Conservation (phyloP, 2,797 vertebrate species). For the Vireo griseus region DNA sequence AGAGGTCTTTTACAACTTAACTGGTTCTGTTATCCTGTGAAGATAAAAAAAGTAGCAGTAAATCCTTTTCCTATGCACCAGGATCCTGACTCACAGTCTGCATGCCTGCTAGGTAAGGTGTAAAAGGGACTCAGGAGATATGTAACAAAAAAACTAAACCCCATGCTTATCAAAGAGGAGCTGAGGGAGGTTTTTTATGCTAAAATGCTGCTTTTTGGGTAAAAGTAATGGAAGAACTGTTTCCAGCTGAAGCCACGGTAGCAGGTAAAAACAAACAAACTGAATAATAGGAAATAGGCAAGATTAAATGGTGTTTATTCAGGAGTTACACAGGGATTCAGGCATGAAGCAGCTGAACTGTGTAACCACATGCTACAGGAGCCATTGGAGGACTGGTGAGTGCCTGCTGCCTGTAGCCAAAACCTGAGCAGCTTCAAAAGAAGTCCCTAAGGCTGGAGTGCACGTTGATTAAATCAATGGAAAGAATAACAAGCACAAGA, state of each 20-base stretch:
- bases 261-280: neutral
- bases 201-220: neutral
- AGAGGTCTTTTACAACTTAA: neutral
- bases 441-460: rapidly evolving
- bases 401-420: rapidly evolving
- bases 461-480: neutral
- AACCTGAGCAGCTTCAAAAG: neutral
- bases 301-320: neutral
- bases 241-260: neutral
- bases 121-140: neutral
- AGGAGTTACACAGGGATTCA: neutral
- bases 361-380: neutral
- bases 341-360: neutral
- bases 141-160: rapidly evolving
- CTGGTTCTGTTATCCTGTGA: neutral
- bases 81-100: neutral
- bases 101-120: rapidly evolving
- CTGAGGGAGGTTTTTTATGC: neutral
- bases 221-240: neutral
- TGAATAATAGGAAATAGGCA: neutral
- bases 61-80: rapidly evolving
- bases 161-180: rapidly evolving
- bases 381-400: rapidly evolving
- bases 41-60: neutral
- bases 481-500: neutral